Evolutionary conservation across 2,888 invertebrate genomes (phyloP), one percentile per base, ranked within the genome.

Genomic region (Nudaria mundana): DNA sequence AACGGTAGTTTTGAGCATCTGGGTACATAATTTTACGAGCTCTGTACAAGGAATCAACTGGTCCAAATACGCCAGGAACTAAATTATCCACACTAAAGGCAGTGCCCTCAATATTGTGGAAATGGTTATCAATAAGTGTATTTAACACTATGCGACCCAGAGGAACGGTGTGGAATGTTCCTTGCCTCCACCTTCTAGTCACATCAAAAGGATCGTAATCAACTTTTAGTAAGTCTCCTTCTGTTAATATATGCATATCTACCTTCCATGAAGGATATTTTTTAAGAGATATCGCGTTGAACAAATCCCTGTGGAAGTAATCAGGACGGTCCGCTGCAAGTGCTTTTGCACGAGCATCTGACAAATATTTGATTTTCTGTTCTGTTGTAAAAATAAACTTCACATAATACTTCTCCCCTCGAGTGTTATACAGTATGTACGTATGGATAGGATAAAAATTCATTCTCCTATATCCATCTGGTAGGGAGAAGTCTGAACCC

Each of bases 311-410:
- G 40, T 93, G 93, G 16, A 92, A 90, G 70, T 97, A 97, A 81
- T 98, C 97, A 0, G 96, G 95, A 79, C 97, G 95, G 12, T 81
- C 68, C 2, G 91, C 91, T n/a, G 91, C 80, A 18, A 97, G 78
- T 30, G 91, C 79, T 0, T 63, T 87, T 0, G 95, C 95, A 66
- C 90, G 89, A 1, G 92, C 89, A 0, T 90, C 86, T 15, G 90
- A 81, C 30, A 98, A 70, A 74, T 94, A 94, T 70, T 93, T 93
- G 51, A 97, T 93, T 5, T 95, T 95, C 81, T 97, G 96, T 72
- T 97, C 92, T 1, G 96, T 94, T 91, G 95, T 96, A 66, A 93
- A 94, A 74, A 97, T 97, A 83, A 97, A 98, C 89, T 95, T 97
- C 48, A 94, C 95, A 70, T 93, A 98, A 52, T 93, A 89, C 13